Percentiles rank a stretch among this genome's conserved stretches.
Evolutionary conservation across 2,888 invertebrate species (phyloP).

Genomic region (Stegophylla sp.): DNA sequence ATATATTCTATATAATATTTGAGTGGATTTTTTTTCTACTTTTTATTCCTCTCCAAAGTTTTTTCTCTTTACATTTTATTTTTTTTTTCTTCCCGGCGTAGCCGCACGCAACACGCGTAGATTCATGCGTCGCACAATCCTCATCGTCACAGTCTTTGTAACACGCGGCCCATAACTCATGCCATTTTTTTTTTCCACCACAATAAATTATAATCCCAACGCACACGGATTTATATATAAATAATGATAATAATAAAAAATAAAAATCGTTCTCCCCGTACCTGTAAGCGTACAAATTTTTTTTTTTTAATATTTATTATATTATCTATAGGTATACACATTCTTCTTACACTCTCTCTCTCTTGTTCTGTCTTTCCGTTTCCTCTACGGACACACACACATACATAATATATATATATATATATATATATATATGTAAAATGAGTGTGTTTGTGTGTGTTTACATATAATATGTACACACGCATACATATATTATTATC

Average conservation of each 20-base stretch:
- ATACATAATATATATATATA: too few relatives aligned
- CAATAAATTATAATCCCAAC: slow-evolving; percentile 48
- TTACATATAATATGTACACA: neutral
- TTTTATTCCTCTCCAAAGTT: slow-evolving; percentile 12
- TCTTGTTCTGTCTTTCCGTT: neutral
- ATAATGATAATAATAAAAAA: slow-evolving; percentile 36
- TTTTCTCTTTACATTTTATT: slow-evolving; percentile 6
- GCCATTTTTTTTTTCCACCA: slow-evolving; percentile 49
- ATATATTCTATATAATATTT: neutral
- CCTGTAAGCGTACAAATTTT: neutral
- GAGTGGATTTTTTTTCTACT: slow-evolving; percentile 12
- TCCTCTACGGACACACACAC: neutral
- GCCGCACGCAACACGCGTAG: too few relatives aligned
- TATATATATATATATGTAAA: too few relatives aligned
- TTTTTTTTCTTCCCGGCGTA: neutral
- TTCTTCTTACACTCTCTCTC: neutral
- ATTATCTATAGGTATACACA: neutral
- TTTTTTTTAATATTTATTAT: slow-evolving; percentile 2
- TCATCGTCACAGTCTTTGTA: slow-evolving; percentile 31
- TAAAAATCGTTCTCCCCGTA: slow-evolving; percentile 20
- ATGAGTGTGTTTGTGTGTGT: too few relatives aligned
- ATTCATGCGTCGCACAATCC: slow-evolving; percentile 2
- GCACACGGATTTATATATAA: slow-evolving; percentile 35
- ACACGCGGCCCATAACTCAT: slow-evolving; percentile 48
- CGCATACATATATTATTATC: neutral